Percentiles rank a stretch among this genome's conserved stretches.
Evolutionary conservation across 2,113 vertebrate genomes (phyloP).

Genomic region (Pao palembangensis): DNA sequence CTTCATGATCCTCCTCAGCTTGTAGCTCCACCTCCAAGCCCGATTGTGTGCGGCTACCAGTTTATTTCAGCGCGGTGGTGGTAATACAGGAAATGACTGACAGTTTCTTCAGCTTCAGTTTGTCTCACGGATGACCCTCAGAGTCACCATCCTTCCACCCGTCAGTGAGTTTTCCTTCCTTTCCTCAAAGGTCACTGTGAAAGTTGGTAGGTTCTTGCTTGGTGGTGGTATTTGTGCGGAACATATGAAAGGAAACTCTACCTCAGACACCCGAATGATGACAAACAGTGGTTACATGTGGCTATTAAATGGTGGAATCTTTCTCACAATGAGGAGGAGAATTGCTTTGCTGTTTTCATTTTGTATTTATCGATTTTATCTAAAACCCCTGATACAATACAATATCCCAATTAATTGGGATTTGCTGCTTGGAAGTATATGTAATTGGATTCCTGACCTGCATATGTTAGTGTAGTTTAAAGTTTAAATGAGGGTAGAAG

Average conservation of each 20-base stretch:
- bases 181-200: too few species aligned
- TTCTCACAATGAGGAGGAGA: slow-evolving; percentile 10
- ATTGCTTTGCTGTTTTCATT: slow-evolving; percentile 38
- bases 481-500: too few species aligned
- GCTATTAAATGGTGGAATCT: slow-evolving; percentile 31
- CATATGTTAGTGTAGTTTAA: background rate
- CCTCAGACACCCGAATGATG: too few species aligned
- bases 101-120: too few species aligned
- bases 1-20: too few species aligned
- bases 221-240: too few species aligned
- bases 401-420: slow-evolving; percentile 12
- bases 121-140: too few species aligned
- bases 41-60: background rate
- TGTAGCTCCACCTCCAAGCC: background rate
- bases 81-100: too few species aligned
- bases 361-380: slow-evolving; percentile 49
- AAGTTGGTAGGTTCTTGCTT: too few species aligned
- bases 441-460: slow-evolving; percentile 1
- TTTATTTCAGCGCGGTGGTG: background rate
- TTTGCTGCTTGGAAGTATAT: slow-evolving; percentile 14
- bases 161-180: too few species aligned
- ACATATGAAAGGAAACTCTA: too few species aligned
- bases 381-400: slow-evolving; percentile 12
- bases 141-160: too few species aligned
- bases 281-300: slow-evolving; percentile 19